phyloP scores from a whole-genome alignment of 2,113 vertebrate genomes.

The Hymenochirus boettgeri region DNA sequence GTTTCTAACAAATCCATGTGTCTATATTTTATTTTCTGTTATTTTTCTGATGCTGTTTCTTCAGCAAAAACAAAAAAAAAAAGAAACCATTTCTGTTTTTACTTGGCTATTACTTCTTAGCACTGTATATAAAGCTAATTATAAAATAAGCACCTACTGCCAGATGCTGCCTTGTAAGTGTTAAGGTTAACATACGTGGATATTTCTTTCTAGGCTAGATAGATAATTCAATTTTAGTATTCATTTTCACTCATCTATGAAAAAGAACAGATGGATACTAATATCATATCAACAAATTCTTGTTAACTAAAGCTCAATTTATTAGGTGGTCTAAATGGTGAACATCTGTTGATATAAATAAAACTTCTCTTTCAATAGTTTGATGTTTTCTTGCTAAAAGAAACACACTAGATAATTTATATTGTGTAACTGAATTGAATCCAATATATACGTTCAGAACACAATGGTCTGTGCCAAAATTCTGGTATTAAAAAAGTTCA shows the following conservation, averaged over 20 bases:
- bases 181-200: conserved; percentile 50
- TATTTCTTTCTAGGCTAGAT: conserved; percentile 49
- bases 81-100: conserved; percentile 14
- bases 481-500: no score
- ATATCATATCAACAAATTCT: conserved; percentile 56
- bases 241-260: conserved; percentile 52
- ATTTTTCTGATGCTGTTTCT: not conserved
- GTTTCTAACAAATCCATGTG: no score
- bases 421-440: conserved; percentile 48
- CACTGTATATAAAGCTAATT: conserved; percentile 51
- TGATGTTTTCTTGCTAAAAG: conserved; percentile 49
- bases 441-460: conserved; percentile 26
- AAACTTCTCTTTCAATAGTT: conserved; percentile 47
- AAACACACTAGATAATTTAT: conserved; percentile 51
- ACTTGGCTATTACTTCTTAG: conserved; percentile 40
- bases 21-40: no score
- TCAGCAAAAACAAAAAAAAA: conserved; percentile 2
- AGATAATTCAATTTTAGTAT: conserved; percentile 60
- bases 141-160: conserved; percentile 48
- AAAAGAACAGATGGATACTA: conserved; percentile 59
- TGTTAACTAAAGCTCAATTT: conserved; percentile 58
- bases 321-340: conserved; percentile 54
- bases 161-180: conserved; percentile 45
- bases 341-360: conserved; percentile 65
- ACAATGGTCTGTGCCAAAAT: no score